These are phyloP conservation scores for Catocala sponsa DNA, from an alignment of 2,888 invertebrate genomes.

Conservation along the genomic window DNA sequence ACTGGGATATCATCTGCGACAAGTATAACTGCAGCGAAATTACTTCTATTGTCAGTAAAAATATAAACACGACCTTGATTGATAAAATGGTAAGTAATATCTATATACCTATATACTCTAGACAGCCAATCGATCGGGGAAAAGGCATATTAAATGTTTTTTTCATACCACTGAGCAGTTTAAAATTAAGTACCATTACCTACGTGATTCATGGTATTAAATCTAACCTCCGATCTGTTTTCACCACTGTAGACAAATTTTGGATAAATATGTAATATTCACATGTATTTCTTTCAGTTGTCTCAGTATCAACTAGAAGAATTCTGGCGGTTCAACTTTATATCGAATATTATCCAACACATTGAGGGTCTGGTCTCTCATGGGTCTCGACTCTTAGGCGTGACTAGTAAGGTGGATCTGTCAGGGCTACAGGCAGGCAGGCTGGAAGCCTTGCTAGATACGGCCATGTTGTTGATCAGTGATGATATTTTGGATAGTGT, in stretches of 20 bases:
- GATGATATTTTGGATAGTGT: slow-evolving; percentile 81
- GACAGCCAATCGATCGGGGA: too few species aligned
- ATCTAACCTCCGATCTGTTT: too few species aligned
- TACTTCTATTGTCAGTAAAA: slow-evolving; percentile 43
- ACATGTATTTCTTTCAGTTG: slow-evolving; percentile 58
- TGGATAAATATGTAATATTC: neutral
- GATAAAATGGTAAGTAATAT: slow-evolving; percentile 61
- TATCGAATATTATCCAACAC: slow-evolving; percentile 76
- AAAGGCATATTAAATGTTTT: too few species aligned
- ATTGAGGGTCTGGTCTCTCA: slow-evolving; percentile 73
- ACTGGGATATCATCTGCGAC: slow-evolving; percentile 62
- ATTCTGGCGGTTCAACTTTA: slow-evolving; percentile 83
- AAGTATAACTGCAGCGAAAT: slow-evolving; percentile 64
- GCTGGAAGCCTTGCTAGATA: slow-evolving; percentile 76
- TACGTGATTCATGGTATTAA: too few species aligned
- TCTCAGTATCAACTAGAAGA: slow-evolving; percentile 73
- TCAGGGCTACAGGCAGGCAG: slow-evolving; percentile 61
- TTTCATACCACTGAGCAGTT: too few species aligned
- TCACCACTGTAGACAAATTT: too few species aligned
- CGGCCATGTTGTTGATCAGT: slow-evolving; percentile 75
- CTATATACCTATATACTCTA: too few species aligned
- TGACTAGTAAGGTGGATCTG: slow-evolving; percentile 78
- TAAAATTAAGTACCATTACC: too few species aligned
- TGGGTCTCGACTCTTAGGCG: slow-evolving; percentile 75
- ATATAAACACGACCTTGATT: slow-evolving; percentile 61